Conservation (phyloP, 2,113 vertebrate species). For the Gila orcuttii region DNA sequence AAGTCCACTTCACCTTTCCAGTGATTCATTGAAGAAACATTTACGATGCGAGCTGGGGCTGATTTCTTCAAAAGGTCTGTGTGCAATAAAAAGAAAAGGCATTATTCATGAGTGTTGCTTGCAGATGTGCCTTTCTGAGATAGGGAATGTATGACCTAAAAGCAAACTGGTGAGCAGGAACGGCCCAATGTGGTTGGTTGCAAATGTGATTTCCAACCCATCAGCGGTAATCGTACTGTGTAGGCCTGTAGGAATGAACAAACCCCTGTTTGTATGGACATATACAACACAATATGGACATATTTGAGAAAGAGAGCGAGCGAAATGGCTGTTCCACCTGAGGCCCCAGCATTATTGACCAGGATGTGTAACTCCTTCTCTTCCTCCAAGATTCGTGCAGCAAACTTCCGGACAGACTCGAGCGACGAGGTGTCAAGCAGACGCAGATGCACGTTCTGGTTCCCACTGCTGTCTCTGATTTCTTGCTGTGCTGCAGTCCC, state of each 20-base stretch:
- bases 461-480: slow-evolving; percentile 75
- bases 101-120: neutral
- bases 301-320: neutral
- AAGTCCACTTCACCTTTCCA: slow-evolving; percentile 69
- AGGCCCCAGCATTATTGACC: slow-evolving; percentile 82
- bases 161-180: slow-evolving; percentile 90
- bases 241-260: slow-evolving; percentile 71
- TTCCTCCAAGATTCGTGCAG: slow-evolving; percentile 68
- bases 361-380: slow-evolving; percentile 82
- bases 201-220: slow-evolving; percentile 79
- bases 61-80: slow-evolving; percentile 81
- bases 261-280: neutral
- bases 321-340: slow-evolving; percentile 65
- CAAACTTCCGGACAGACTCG: slow-evolving; percentile 80
- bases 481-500: slow-evolving; percentile 73
- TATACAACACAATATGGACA: neutral
- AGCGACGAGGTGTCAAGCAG: slow-evolving; percentile 81
- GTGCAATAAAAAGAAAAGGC: neutral
- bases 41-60: slow-evolving; percentile 79
- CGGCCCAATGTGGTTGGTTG: slow-evolving; percentile 85
- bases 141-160: slow-evolving; percentile 73
- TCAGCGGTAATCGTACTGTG: slow-evolving; percentile 75
- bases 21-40: slow-evolving; percentile 80
- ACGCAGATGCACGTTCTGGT: slow-evolving; percentile 72
- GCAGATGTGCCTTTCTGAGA: neutral